Evolutionary conservation across 2,797 vertebrate species (phyloP).

Genomic region (Coilia nasus): DNA sequence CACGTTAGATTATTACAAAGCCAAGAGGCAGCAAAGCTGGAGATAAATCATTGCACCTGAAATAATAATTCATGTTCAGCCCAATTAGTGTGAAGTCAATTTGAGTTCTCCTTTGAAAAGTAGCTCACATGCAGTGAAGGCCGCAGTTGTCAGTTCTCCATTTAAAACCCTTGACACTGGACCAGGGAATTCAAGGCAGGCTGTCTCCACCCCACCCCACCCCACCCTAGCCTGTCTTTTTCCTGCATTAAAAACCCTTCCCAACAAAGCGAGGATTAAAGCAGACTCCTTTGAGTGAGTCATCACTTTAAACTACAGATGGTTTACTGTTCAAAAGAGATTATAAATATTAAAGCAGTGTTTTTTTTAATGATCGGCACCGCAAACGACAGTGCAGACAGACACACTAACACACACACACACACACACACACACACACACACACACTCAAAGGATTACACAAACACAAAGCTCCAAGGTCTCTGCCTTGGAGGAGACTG

Average conservation of each 20-base stretch:
- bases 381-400: conserved; percentile 54
- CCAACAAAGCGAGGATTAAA: conserved; percentile 75
- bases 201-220: conserved; percentile 60
- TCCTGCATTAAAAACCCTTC: conserved; percentile 71
- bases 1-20: background rate
- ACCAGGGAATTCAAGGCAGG: conserved; percentile 72
- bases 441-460: conserved; percentile 71
- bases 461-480: conserved; percentile 69
- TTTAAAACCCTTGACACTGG: conserved; percentile 51
- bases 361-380: conserved; percentile 67
- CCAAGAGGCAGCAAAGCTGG: background rate
- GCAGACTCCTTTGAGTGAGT: conserved; percentile 75
- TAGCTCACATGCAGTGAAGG: background rate
- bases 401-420: background rate
- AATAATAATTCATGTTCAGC: background rate
- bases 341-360: conserved; percentile 78
- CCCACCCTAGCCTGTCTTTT: conserved; percentile 50
- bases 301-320: conserved; percentile 80
- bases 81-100: background rate
- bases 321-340: conserved; percentile 78
- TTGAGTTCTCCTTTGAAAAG: background rate
- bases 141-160: background rate
- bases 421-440: conserved; percentile 43
- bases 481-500: conserved; percentile 63
- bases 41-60: background rate